Evolutionary conservation across 2,113 vertebrate species (phyloP).

Genomic region (Brienomyrus brachyistius): DNA sequence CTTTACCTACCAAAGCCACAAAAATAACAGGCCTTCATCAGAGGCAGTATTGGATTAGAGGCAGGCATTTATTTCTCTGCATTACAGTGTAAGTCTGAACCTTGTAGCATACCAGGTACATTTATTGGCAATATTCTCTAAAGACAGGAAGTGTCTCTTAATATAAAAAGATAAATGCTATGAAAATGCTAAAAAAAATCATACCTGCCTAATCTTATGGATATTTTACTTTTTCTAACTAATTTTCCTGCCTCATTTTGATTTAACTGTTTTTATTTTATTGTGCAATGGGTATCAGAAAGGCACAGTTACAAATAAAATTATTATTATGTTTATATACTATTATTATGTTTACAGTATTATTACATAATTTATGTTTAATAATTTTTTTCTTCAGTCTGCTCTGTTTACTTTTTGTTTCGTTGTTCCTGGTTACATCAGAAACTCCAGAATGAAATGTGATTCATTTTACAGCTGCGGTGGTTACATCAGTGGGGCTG

Average conservation of each 20-base stretch:
- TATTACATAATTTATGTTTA: background rate
- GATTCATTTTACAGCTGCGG: conserved; percentile 13
- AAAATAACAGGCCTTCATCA: too few relatives aligned
- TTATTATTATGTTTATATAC: background rate
- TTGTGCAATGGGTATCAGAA: background rate
- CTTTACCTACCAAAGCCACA: too few relatives aligned
- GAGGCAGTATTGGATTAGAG: too few relatives aligned
- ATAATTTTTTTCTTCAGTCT: background rate
- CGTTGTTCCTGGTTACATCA: background rate
- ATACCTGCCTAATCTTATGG: background rate
- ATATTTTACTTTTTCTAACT: background rate
- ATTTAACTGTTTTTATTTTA: background rate
- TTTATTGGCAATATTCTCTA: background rate
- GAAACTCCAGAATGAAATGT: background rate
- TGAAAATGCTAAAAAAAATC: background rate
- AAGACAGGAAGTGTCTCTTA: background rate
- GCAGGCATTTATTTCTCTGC: background rate
- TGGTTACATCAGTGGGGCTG: background rate
- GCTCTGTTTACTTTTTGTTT: background rate
- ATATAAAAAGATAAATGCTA: background rate
- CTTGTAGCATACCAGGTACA: background rate
- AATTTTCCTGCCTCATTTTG: background rate
- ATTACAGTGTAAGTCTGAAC: background rate
- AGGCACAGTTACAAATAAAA: background rate
- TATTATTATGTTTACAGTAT: background rate